A percentile compares a stretch with the other conserved stretches of the same genome.
These are phyloP conservation scores for Apostichopus japonicus DNA, from an alignment of 35 echinoderm and acorn worm species.

Conservation along the genomic window DNA sequence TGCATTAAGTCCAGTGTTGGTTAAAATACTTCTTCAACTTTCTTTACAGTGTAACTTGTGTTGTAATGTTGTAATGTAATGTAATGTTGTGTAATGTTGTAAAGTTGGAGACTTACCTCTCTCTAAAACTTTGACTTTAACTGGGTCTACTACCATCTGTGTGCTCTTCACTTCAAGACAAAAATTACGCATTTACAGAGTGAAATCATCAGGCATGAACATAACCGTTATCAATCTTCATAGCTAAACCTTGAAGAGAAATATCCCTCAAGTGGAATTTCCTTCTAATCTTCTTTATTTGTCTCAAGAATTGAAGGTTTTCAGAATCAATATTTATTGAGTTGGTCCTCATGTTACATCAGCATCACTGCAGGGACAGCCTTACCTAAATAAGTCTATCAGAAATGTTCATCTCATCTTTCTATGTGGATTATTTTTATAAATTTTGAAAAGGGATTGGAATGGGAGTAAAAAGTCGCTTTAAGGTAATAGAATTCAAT, in stretches of 20 bases:
- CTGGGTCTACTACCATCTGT: too few relatives aligned
- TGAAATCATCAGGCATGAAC: neutral
- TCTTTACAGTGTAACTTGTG: too few relatives aligned
- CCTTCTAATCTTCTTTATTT: neutral
- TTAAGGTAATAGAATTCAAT: too few relatives aligned
- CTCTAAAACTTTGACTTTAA: too few relatives aligned
- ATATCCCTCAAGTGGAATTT: neutral
- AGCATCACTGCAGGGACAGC: neutral
- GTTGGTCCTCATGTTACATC: neutral
- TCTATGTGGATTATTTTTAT: neutral
- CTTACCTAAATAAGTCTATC: neutral
- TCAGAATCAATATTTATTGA: neutral
- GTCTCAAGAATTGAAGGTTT: neutral
- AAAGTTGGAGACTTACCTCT: too few relatives aligned
- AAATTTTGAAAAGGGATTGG: neutral
- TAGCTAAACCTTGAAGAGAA: neutral
- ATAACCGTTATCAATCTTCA: neutral
- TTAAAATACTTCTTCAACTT: too few relatives aligned
- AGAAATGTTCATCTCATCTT: neutral
- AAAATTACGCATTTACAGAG: too few relatives aligned
- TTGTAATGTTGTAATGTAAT: too few relatives aligned
- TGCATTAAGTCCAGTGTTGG: too few relatives aligned
- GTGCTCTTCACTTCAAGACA: too few relatives aligned
- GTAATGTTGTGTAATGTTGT: too few relatives aligned
- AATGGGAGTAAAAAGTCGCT: too few relatives aligned